phyloP scores from a whole-genome alignment of 2,888 invertebrate genomes.

The Paralinhomoeus sp. region DNA sequence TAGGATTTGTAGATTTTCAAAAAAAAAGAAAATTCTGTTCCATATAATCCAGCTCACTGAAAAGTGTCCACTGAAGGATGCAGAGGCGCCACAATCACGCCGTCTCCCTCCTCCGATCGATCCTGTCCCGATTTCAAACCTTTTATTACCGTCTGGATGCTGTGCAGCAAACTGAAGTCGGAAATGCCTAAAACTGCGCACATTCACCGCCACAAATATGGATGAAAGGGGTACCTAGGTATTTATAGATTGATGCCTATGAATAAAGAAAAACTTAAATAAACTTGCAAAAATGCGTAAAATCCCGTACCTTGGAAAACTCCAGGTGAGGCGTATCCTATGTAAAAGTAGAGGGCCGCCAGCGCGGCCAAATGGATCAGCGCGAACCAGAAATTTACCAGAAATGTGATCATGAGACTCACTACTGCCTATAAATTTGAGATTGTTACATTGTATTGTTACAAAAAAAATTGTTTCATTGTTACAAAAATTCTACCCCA shows the following conservation, averaged over 20 bases:
- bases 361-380: slow-evolving; percentile 55
- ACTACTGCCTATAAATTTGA: slow-evolving; percentile 45
- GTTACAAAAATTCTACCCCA: slow-evolving; percentile 45
- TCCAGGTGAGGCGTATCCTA: slow-evolving; percentile 78
- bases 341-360: slow-evolving; percentile 70
- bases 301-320: slow-evolving; percentile 56
- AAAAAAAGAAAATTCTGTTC: too few relatives aligned
- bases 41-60: neutral
- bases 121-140: slow-evolving; percentile 9
- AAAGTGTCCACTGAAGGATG: slow-evolving; percentile 46
- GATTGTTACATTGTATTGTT: slow-evolving; percentile 1
- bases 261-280: neutral
- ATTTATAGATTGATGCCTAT: neutral
- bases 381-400: slow-evolving; percentile 80
- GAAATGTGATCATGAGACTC: slow-evolving; percentile 66
- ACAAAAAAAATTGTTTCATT: neutral
- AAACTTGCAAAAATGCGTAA: neutral
- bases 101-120: slow-evolving; percentile 11
- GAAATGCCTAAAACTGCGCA: slow-evolving; percentile 11
- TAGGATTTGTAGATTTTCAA: too few relatives aligned
- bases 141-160: neutral
- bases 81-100: slow-evolving; percentile 28
- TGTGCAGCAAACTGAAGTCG: slow-evolving; percentile 6
- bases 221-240: neutral
- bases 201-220: neutral